Conservation (phyloP, 2,888 invertebrate genomes). For the Latheticus oryzae region DNA sequence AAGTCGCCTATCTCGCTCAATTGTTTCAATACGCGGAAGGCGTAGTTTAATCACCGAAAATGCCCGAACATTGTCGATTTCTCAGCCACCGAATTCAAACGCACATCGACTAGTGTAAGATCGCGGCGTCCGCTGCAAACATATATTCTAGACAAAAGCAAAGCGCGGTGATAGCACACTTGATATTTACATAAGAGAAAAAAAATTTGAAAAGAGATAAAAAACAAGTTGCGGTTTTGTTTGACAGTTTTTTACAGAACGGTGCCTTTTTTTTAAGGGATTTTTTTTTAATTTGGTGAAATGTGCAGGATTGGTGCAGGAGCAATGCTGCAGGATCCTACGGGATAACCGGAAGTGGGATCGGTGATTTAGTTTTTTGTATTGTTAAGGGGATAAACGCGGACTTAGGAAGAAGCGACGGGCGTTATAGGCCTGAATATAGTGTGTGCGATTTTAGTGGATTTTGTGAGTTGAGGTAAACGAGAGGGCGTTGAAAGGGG, state of each 20-base stretch:
- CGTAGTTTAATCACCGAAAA: conserved; percentile 43
- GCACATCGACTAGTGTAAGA: conserved; percentile 39
- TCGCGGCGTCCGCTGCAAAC: conserved; percentile 39
- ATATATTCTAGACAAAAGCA: conserved; percentile 30
- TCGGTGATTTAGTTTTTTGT: conserved; percentile 8
- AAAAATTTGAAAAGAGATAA: conserved; percentile 13
- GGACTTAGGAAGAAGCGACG: conserved; percentile 11
- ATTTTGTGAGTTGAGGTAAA: too few species aligned
- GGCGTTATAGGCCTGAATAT: conserved; percentile 29
- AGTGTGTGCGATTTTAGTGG: too few species aligned
- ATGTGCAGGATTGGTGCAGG: conserved; percentile 30
- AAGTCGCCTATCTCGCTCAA: conserved; percentile 33
- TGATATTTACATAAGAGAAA: conserved; percentile 10
- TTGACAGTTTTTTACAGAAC: conserved; percentile 1
- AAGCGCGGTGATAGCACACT: conserved; percentile 7
- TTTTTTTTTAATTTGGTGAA: conserved; percentile 8
- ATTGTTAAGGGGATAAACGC: conserved; percentile 6
- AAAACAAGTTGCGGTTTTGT: conserved; percentile 18
- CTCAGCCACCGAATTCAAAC: conserved; percentile 44
- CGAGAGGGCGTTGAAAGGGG: too few species aligned
- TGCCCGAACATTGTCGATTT: conserved; percentile 44
- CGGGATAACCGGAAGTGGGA: conserved; percentile 19
- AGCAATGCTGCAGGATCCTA: conserved; percentile 35
- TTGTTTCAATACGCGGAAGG: conserved; percentile 41
- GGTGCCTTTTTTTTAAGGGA: conserved; percentile 7